Evolutionary conservation across 2,113 vertebrate genomes (phyloP).

Genomic region (Prinia subflava): DNA sequence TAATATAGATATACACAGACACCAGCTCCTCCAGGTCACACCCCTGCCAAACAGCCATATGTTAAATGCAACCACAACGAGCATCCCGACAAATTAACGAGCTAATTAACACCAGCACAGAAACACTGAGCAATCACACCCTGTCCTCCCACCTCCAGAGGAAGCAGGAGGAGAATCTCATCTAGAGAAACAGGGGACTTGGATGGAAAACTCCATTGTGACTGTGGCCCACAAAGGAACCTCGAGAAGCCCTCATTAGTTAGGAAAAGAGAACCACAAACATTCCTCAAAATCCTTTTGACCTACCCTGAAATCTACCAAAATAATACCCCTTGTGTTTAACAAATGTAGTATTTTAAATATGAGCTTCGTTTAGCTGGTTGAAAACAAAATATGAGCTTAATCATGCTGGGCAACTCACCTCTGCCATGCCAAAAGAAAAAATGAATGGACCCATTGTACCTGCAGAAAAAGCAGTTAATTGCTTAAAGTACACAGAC

Average conservation of each 20-base stretch:
- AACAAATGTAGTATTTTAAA: background rate
- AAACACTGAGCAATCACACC: background rate
- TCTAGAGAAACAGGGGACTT: background rate
- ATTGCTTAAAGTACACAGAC: constrained; percentile 32
- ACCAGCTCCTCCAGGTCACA: background rate
- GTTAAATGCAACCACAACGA: background rate
- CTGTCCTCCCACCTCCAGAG: background rate
- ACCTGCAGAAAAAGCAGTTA: constrained; percentile 24
- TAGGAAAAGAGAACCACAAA: background rate
- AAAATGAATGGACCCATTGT: background rate
- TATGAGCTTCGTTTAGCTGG: background rate
- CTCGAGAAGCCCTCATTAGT: background rate
- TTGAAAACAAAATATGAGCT: background rate
- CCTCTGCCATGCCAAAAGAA: background rate
- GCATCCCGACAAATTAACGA: background rate
- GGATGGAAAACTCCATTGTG: background rate
- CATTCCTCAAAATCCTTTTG: background rate
- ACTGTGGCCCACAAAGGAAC: background rate
- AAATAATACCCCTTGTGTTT: background rate
- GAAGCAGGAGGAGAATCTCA: background rate
- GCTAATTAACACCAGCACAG: background rate
- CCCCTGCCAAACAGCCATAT: background rate
- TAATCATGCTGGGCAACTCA: background rate
- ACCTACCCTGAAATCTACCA: background rate
- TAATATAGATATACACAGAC: background rate